Evolutionary conservation across 2,888 invertebrate genomes (phyloP).

Genomic region (Harpalus rufipes): DNA sequence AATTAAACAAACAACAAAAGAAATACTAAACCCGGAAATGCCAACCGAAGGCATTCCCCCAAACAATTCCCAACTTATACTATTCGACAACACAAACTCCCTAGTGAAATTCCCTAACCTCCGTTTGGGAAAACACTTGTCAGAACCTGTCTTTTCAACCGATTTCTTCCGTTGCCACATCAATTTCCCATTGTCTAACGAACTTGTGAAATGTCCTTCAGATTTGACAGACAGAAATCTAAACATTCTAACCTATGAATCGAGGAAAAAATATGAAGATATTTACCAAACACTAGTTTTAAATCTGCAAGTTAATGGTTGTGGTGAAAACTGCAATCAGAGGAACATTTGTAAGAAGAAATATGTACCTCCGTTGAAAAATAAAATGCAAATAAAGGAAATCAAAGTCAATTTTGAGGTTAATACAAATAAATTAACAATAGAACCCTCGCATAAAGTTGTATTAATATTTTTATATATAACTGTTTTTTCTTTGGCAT

Average conservation of each 20-base stretch:
- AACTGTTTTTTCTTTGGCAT: slow-evolving; percentile 43
- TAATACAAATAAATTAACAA: background rate
- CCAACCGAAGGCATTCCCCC: background rate
- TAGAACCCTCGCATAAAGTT: background rate
- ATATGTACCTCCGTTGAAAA: background rate
- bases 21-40: background rate
- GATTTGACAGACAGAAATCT: background rate
- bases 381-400: slow-evolving; percentile 1
- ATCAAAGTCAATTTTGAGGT: slow-evolving; percentile 4
- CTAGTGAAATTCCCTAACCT: background rate
- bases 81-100: background rate
- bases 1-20: background rate
- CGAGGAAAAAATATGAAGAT: background rate
- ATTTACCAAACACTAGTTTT: slow-evolving; percentile 32
- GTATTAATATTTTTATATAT: slow-evolving; percentile 52
- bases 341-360: slow-evolving; percentile 13
- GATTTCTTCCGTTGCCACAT: background rate
- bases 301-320: slow-evolving; percentile 33
- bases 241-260: background rate
- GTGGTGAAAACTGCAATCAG: background rate
- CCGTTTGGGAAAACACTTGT: background rate
- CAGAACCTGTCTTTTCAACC: background rate
- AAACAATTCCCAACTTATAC: background rate
- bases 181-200: background rate
- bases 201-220: background rate